Percentiles rank a stretch among this genome's conserved stretches.
Conservation (phyloP, 2,797 vertebrate species). For the Platyrinchus mystaceus region DNA sequence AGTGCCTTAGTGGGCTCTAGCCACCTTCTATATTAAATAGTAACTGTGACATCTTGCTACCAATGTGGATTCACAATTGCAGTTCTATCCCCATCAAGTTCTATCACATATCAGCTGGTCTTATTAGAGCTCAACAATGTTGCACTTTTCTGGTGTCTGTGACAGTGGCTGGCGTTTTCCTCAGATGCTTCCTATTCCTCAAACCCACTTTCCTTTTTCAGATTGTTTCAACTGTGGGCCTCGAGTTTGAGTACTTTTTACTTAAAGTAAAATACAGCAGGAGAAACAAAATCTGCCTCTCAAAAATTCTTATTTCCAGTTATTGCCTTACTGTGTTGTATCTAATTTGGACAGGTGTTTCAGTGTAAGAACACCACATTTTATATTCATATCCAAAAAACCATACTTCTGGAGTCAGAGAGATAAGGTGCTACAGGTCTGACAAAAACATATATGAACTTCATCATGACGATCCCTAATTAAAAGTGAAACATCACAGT, state of each 20-base stretch:
- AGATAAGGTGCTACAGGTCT: background rate
- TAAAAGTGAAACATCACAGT: background rate
- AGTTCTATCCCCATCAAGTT: background rate
- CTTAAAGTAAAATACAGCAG: background rate
- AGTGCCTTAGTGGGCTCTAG: background rate
- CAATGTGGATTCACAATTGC: background rate
- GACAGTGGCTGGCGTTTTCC: background rate
- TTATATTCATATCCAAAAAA: background rate
- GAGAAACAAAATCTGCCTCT: background rate
- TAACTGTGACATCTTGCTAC: background rate
- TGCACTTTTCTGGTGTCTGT: background rate
- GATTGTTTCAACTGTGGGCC: background rate
- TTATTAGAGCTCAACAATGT: background rate
- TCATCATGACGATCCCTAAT: background rate
- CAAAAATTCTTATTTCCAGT: background rate
- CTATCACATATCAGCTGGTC: background rate
- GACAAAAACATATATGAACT: background rate
- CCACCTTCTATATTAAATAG: background rate
- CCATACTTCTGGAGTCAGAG: background rate
- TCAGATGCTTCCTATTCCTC: background rate
- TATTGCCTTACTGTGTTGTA: background rate
- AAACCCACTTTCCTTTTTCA: background rate
- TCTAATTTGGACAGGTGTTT: background rate
- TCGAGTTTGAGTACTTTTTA: background rate
- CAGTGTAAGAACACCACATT: background rate